These are phyloP conservation scores for Halcyon leucocephala DNA, from an alignment of 2,797 vertebrate species.

Conservation along the genomic window DNA sequence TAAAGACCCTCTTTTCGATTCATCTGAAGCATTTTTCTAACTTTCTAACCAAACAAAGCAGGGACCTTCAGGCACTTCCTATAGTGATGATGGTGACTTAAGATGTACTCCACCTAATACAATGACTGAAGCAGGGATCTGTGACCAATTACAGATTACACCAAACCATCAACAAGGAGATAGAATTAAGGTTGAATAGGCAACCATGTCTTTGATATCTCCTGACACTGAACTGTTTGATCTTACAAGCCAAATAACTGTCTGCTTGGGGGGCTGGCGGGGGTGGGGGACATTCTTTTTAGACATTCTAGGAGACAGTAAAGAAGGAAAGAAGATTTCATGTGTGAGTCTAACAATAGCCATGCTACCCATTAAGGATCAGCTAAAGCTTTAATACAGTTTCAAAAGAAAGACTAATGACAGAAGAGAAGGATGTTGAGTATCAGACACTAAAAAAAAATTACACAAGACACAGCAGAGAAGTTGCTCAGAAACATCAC, in stretches of 20 bases:
- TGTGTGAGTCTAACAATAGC: not conserved
- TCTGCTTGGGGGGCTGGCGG: not conserved
- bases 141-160: constrained; percentile 49
- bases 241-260: not conserved
- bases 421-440: not conserved
- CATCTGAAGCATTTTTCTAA: not conserved
- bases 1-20: not conserved
- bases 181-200: constrained; percentile 50
- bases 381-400: not conserved
- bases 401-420: not conserved
- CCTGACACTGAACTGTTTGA: not conserved
- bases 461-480: not conserved
- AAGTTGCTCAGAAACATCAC: not conserved
- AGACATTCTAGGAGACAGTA: not conserved
- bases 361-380: not conserved
- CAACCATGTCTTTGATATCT: constrained; percentile 5
- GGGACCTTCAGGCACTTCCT: not conserved
- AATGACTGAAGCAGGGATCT: constrained; percentile 62
- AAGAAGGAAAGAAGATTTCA: not conserved
- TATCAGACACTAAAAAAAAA: not conserved
- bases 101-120: constrained; percentile 37
- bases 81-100: not conserved
- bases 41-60: not conserved
- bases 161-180: constrained; percentile 29
- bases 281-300: not conserved